These are phyloP conservation scores for Apostichopus californicus DNA, from an alignment of 35 echinoderm and acorn worm species.

Conservation along the genomic window DNA sequence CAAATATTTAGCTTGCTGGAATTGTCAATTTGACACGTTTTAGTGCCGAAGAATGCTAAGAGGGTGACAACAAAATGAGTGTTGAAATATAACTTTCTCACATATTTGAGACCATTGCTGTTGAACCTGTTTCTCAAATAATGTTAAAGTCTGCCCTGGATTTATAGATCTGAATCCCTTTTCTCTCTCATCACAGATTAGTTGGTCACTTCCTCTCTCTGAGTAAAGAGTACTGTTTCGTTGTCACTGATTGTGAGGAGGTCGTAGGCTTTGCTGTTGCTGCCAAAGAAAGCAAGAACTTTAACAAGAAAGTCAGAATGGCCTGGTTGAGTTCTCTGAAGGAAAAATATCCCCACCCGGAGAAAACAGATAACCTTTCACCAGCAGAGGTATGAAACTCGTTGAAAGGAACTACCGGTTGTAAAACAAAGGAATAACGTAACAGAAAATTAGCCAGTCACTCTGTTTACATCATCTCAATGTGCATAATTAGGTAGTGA, in stretches of 20 bases:
- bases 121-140: background rate
- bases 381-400: conserved; percentile 71
- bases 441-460: background rate
- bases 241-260: conserved; percentile 71
- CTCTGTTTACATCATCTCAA: background rate
- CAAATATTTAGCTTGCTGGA: too few species aligned
- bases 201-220: conserved; percentile 84
- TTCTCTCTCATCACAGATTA: conserved; percentile 49
- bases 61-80: background rate
- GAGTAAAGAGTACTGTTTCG: conserved; percentile 97
- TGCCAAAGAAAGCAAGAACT: conserved; percentile 68
- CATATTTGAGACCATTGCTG: background rate
- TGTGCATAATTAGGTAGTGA: background rate
- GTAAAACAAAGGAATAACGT: too few species aligned
- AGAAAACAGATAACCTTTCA: conserved; percentile 60
- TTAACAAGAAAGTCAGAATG: conserved; percentile 65
- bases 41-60: background rate
- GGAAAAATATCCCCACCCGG: conserved; percentile 79
- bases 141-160: background rate
- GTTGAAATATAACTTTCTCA: background rate
- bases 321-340: conserved; percentile 77
- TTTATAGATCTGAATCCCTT: background rate
- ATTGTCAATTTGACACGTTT: too few species aligned
- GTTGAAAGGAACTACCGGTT: background rate
- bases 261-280: conserved; percentile 87